A percentile compares a stretch with the other conserved stretches of the same genome.
phyloP scores from a whole-genome alignment of 2,797 vertebrate genomes.

The Bovichtus diacanthus region DNA sequence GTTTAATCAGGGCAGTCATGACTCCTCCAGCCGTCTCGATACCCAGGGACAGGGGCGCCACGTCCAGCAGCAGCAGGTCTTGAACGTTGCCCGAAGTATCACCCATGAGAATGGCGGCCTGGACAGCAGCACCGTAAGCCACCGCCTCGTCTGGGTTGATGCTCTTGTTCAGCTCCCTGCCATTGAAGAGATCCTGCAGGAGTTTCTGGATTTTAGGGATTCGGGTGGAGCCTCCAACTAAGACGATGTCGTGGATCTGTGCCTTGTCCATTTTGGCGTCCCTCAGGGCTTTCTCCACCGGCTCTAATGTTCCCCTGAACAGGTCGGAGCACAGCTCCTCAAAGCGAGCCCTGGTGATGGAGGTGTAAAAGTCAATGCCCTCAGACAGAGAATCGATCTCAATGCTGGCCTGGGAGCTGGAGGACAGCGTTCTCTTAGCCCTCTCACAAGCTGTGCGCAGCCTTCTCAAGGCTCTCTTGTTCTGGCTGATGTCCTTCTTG shows the following conservation, averaged over 20 bases:
- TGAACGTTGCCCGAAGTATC: slow-evolving; percentile 67
- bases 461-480: slow-evolving; percentile 71
- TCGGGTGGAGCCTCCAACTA: slow-evolving; percentile 66
- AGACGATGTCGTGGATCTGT: slow-evolving; percentile 51
- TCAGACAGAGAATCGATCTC: slow-evolving; percentile 71
- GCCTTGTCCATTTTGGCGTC: slow-evolving; percentile 62
- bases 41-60: slow-evolving; percentile 67
- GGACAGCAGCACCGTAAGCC: slow-evolving; percentile 67
- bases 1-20: slow-evolving; percentile 69
- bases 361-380: slow-evolving; percentile 73
- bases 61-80: slow-evolving; percentile 70
- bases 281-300: slow-evolving; percentile 62
- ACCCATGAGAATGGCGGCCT: slow-evolving; percentile 65
- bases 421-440: slow-evolving; percentile 73
- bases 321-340: slow-evolving; percentile 65
- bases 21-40: slow-evolving; percentile 68
- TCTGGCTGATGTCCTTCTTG: slow-evolving; percentile 69
- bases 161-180: slow-evolving; percentile 66
- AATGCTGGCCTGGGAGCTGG: slow-evolving; percentile 73
- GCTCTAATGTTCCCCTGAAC: slow-evolving; percentile 60
- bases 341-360: slow-evolving; percentile 68
- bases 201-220: slow-evolving; percentile 71
- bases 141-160: slow-evolving; percentile 69
- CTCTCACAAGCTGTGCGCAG: slow-evolving; percentile 69
- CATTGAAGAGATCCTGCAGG: slow-evolving; percentile 64